Evolutionary conservation across 2,113 vertebrate species (phyloP), one percentile per base, ranked within the genome.

Genomic region (Pithys albifrons): DNA sequence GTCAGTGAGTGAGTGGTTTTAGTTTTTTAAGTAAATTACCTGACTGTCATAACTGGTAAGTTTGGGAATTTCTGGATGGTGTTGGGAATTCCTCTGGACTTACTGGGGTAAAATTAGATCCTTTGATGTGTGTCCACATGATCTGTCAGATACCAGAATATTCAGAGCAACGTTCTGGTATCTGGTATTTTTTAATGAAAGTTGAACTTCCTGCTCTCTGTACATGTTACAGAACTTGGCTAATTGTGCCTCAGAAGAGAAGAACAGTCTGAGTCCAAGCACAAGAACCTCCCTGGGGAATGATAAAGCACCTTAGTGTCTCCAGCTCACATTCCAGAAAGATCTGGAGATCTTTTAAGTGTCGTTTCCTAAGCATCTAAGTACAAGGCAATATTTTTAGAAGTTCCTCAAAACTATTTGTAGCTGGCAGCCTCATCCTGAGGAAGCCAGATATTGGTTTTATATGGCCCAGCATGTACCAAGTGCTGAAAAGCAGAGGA

Each of bases 311-410:
- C 75, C 78, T 88, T 55, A 61, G 71, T 59, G 39, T 80, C 78
- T 83, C 22, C 82, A 91, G 39, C 48, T 88, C 79, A 48, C 66
- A 65, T 95, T 90, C 78, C 95, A 96, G 82, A 89, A 74, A 57
- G 93, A 67, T 77, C 55, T 95, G 59, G 85, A 70, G 46, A 33
- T 83, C 9, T 72, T 71, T 75, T 46, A 80, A 85, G 58, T 79
- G n/a, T 88, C 59, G 12, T 12, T 88, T 88, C 58, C 25, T 76
- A 13, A 62, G 39, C 59, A 27, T 54, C 37, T 64, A 62, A 91
- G 41, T 67, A 55, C 33, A 66, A 89, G 65, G 24, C 67, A 75
- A 1, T 52, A 59, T 43, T 92, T 92, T 78, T 2, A 3, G 35
- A 87, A 74, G 70, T 81, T 93, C 76, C 28, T 78, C 87, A 49